Evolutionary conservation across 2,113 vertebrate genomes (phyloP).

Genomic region (Elgaria multicarinata): DNA sequence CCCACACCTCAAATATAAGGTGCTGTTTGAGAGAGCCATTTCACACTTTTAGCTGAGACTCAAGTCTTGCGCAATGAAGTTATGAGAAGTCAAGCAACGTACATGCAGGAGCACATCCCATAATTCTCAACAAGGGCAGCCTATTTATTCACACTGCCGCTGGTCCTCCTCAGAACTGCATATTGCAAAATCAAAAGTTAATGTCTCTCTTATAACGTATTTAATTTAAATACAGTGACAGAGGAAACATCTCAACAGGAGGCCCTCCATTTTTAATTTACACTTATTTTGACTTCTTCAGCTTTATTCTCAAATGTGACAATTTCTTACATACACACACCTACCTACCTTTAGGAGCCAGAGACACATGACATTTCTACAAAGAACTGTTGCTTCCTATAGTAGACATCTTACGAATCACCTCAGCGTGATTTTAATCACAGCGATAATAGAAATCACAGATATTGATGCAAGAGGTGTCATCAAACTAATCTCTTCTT

Average conservation of each 20-base stretch:
- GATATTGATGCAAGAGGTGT: slow-evolving; percentile 2
- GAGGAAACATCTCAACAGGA: not conserved
- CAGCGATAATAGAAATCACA: not conserved
- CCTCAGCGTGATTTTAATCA: slow-evolving; percentile 12
- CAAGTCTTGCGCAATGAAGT: not conserved
- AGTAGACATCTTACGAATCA: not conserved
- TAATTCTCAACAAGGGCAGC: not conserved
- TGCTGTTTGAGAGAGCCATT: not conserved
- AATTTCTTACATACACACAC: not conserved
- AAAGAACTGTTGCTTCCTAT: not conserved
- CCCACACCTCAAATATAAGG: not conserved
- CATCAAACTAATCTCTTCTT: not conserved
- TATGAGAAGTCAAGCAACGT: not conserved
- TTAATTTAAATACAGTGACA: not conserved
- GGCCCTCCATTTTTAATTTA: not conserved
- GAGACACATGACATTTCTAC: not conserved
- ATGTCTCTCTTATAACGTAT: not conserved
- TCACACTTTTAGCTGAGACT: not conserved
- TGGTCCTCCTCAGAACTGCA: not conserved
- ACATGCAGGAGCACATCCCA: not conserved
- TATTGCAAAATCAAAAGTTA: not conserved
- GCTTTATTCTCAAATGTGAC: not conserved
- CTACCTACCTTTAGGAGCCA: not conserved
- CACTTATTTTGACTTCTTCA: not conserved
- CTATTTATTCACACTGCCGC: not conserved